A percentile compares a stretch with the other conserved stretches of the same genome.
phyloP scores from a whole-genome alignment of 1,140 invertebrate species.

The Ctenoplectra terminalis region DNA sequence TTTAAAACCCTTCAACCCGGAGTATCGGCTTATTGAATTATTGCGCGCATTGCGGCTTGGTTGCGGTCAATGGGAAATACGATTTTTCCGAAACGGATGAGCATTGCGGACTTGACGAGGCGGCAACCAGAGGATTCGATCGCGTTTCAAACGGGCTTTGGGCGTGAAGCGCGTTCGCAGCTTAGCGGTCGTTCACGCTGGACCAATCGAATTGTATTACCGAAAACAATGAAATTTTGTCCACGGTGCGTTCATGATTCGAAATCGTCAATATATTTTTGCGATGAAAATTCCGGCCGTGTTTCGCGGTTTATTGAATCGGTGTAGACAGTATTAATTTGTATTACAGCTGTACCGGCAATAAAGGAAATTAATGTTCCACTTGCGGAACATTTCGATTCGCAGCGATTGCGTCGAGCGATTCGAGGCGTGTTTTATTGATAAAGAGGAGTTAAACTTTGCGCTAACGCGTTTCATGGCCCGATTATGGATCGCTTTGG shows the following conservation, averaged over 20 bases:
- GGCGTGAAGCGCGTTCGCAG: constrained; percentile 1
- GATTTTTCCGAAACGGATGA: constrained; percentile 38
- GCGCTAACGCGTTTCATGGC: background rate
- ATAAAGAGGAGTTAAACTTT: constrained; percentile 6
- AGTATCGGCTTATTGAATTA: constrained; percentile 42
- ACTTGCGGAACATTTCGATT: background rate
- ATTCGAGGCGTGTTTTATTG: background rate
- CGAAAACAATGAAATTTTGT: background rate
- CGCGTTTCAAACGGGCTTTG: background rate
- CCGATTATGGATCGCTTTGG: background rate
- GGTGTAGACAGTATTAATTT: background rate
- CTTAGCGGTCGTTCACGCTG: background rate
- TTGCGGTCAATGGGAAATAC: constrained; percentile 28
- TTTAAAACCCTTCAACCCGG: constrained; percentile 32
- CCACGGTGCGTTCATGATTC: background rate
- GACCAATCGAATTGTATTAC: background rate
- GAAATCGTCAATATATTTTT: background rate
- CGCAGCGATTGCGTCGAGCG: background rate
- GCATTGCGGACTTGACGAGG: constrained; percentile 29
- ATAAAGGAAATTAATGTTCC: background rate
- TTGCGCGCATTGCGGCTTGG: constrained; percentile 14
- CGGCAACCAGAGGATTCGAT: background rate
- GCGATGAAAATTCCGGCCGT: background rate
- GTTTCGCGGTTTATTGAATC: background rate
- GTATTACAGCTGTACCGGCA: background rate